These are phyloP conservation scores for Delphinus delphis DNA, from an alignment of 2,113 vertebrate genomes.

Conservation along the genomic window DNA sequence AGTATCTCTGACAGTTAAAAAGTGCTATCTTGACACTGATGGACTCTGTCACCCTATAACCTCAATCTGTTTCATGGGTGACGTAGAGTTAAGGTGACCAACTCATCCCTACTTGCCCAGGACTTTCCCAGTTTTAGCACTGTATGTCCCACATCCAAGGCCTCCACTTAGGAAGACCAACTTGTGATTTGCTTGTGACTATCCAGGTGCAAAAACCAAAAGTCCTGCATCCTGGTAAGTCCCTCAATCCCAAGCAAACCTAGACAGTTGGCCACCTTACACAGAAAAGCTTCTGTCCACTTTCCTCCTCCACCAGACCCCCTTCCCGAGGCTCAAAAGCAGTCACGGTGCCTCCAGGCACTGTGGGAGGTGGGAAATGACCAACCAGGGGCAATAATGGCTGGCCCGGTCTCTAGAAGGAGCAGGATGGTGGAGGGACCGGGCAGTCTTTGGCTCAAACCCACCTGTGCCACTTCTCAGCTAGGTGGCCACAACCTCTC, in stretches of 20 bases:
- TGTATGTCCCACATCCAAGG: too few species aligned
- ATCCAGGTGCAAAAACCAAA: background rate
- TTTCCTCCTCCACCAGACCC: background rate
- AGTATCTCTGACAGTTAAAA: background rate
- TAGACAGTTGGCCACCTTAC: too few species aligned
- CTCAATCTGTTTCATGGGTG: background rate
- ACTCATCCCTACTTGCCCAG: background rate
- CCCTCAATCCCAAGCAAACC: background rate
- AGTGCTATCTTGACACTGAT: background rate
- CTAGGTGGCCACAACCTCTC: background rate
- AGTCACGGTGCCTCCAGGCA: accelerated
- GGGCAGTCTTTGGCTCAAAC: background rate
- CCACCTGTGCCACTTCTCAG: background rate
- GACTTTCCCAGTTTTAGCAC: background rate
- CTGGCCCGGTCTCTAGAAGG: accelerated
- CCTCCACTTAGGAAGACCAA: background rate
- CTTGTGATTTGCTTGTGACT: background rate
- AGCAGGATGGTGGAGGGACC: background rate
- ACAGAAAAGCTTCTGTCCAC: background rate
- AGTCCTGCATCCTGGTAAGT: background rate
- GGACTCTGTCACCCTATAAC: background rate
- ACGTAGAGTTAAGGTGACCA: background rate
- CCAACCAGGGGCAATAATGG: accelerated
- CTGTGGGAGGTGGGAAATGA: background rate
- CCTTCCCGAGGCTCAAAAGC: background rate